phyloP scores from a whole-genome alignment of 2,888 invertebrate genomes.

The Leptarthrus brevirostris region DNA sequence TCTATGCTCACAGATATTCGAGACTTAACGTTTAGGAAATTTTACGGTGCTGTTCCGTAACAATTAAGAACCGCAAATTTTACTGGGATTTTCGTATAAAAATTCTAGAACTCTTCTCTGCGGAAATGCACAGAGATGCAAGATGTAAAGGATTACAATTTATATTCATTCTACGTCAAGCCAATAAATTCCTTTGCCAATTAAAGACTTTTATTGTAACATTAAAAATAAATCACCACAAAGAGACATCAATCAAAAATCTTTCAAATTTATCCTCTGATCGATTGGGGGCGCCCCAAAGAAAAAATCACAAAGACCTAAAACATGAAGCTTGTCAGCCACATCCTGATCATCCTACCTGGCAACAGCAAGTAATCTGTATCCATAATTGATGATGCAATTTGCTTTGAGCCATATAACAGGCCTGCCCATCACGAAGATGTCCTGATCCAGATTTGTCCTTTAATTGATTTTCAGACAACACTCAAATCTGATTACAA shows the following conservation, averaged over 20 bases:
- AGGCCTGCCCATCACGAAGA: constrained; percentile 9
- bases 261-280: neutral
- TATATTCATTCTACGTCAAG: no score
- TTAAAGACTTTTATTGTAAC: no score
- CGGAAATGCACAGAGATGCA: no score
- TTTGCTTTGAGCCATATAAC: constrained; percentile 26
- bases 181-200: no score
- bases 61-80: no score
- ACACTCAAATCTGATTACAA: constrained; percentile 46
- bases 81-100: no score
- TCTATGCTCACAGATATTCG: no score
- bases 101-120: no score
- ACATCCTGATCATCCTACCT: constrained; percentile 5
- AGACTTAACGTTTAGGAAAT: no score
- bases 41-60: no score
- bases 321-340: constrained; percentile 8
- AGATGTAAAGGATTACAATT: no score
- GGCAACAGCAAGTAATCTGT: constrained; percentile 35
- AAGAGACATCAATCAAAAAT: neutral
- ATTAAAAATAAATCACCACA: no score
- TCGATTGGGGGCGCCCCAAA: neutral
- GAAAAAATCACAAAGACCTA: neutral
- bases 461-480: constrained; percentile 47
- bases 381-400: constrained; percentile 48
- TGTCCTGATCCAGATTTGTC: constrained; percentile 47